Percentiles rank a stretch among this genome's conserved stretches.
phyloP scores from a whole-genome alignment of 2,888 invertebrate species.

The Sussaba pulchella region DNA sequence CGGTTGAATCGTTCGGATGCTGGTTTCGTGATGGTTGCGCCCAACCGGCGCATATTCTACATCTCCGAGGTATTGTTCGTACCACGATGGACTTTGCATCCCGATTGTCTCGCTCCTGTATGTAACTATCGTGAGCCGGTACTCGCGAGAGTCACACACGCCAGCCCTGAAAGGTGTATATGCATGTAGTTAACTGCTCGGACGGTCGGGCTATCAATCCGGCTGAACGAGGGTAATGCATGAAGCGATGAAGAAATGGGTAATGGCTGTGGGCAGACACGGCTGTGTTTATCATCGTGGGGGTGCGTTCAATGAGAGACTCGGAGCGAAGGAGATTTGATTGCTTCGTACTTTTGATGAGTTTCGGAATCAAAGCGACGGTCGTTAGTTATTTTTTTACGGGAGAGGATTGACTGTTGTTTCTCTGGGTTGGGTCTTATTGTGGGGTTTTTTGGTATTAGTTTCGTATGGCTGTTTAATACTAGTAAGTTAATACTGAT shows the following conservation, averaged over 20 bases:
- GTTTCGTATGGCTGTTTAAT: too few species aligned
- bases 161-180: neutral
- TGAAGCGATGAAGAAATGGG: conserved; percentile 56
- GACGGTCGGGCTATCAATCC: conserved; percentile 59
- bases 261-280: conserved; percentile 60
- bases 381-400: too few species aligned
- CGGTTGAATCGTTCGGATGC: conserved; percentile 61
- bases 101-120: conserved; percentile 46
- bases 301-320: conserved; percentile 22
- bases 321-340: conserved; percentile 4
- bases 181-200: neutral
- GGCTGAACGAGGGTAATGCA: conserved; percentile 37
- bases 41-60: conserved; percentile 4
- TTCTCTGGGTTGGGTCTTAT: too few species aligned
- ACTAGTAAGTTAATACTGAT: too few species aligned
- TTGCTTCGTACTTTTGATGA: neutral
- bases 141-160: neutral
- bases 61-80: conserved; percentile 50
- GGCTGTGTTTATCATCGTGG: conserved; percentile 52
- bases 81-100: conserved; percentile 32
- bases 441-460: too few species aligned
- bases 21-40: conserved; percentile 63
- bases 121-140: conserved; percentile 30
- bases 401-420: too few species aligned
- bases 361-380: too few species aligned